These are phyloP conservation scores for Nebria salina DNA, from an alignment of 2,888 invertebrate species.

Conservation along the genomic window DNA sequence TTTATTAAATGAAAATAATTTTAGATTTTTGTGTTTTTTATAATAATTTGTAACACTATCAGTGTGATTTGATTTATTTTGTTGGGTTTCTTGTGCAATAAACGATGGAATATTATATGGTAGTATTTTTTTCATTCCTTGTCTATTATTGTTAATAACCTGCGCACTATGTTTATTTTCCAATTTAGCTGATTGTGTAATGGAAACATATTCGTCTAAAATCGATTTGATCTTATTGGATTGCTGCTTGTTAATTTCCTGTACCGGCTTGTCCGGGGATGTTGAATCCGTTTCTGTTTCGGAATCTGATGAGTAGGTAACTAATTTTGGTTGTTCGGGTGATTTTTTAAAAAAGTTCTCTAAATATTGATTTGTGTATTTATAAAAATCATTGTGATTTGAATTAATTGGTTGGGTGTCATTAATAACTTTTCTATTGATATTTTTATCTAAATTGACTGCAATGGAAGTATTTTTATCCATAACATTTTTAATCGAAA, in stretches of 20 bases:
- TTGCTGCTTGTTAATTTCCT: background rate
- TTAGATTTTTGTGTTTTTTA: background rate
- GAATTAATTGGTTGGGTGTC: background rate
- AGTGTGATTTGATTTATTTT: background rate
- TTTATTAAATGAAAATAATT: background rate
- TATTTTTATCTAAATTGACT: no score
- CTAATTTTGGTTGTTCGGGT: background rate
- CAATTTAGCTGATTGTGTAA: no score
- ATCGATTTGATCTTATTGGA: background rate
- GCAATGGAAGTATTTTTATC: no score
- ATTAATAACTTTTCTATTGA: background rate
- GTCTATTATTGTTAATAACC: background rate
- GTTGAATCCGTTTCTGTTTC: background rate
- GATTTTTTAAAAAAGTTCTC: no score
- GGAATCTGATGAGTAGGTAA: background rate
- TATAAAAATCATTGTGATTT: background rate
- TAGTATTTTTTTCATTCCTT: background rate
- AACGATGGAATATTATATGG: background rate
- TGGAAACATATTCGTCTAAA: no score
- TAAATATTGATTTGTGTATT: background rate
- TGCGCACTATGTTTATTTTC: no score
- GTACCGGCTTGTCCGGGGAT: background rate
- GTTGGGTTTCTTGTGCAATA: background rate
- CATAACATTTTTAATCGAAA: background rate
- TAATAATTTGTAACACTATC: background rate